Conservation (phyloP, 2,113 vertebrate species). For the Hydrolagus affinis region DNA sequence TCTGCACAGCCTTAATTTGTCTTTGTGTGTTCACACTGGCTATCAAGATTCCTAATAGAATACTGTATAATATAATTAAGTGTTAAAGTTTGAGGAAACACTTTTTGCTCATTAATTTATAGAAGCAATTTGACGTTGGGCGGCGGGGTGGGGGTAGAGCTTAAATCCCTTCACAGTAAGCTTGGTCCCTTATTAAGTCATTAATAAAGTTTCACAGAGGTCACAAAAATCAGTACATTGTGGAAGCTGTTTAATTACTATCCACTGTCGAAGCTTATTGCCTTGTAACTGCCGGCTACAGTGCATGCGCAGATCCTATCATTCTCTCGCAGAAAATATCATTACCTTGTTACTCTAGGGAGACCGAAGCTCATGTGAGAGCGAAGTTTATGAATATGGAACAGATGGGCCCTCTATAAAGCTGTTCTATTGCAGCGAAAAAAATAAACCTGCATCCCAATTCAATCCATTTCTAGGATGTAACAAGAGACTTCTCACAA, state of each 20-base stretch:
- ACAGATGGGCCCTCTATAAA: conserved; percentile 57
- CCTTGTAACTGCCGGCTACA: conserved; percentile 42
- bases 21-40: neutral
- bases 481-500: conserved; percentile 58
- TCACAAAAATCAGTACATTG: neutral
- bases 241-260: neutral
- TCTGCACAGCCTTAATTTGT: neutral
- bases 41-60: neutral
- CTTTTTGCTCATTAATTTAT: neutral
- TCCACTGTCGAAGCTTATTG: conserved; percentile 22
- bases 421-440: conserved; percentile 66
- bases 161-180: neutral
- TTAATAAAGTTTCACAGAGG: conserved; percentile 44
- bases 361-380: conserved; percentile 58
- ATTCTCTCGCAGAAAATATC: conserved; percentile 58
- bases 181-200: neutral
- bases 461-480: conserved; percentile 63
- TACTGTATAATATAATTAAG: neutral
- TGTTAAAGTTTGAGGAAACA: neutral
- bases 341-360: conserved; percentile 57
- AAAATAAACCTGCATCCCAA: conserved; percentile 62
- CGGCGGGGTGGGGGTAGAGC: no score
- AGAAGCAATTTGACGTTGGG: neutral
- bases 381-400: conserved; percentile 80
- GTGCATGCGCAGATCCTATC: conserved; percentile 55